Evolutionary conservation across 64 coral and sea anemone species (phyloP), one percentile per base, ranked within the genome.

Genomic region (Porites lutea): DNA sequence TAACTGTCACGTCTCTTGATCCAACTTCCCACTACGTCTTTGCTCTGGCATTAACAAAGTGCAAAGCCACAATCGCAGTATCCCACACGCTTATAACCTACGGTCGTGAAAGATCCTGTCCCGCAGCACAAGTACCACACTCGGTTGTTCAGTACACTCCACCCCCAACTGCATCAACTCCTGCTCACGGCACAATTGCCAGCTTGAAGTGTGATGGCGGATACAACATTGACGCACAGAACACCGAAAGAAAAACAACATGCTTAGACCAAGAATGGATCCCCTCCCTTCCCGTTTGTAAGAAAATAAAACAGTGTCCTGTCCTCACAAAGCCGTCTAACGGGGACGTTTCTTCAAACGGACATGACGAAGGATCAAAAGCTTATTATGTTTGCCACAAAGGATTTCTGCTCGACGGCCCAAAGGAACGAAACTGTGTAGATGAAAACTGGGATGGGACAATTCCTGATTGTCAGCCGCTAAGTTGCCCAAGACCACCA

Each of bases 361-460:
- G 88, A 55, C 74, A 19, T 21, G 20, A 21, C 2, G 58, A 68
- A 52, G 88, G 88, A 15, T 90, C 88, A 53, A 90, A 90, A 75
- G 88, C 88, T 68, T 13, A 49, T 27, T 90, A 79, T 57, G 5
- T 90, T 3, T 90, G 88, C 59, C 43, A 79, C 76, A 90, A 69
- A 80, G 88, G 88, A 1, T 90, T 64, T 23, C 4, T 2, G 11
- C 61, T 90, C 3, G 14, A 27, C 10, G 88, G 88, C 79, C 58
- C 47, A 7, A 90, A 51, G 8, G 88, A 90, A 80, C 88, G 75
- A 1, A 65, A 19, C 2, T 90, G 88, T 53, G 23, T 15, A 15
- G 19, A 44, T 44, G 63, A 69, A 79, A 7, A 8, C 46, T 90
- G 88, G 88, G 22, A 78, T 65, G 88, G 75, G 21, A 13, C 18